A percentile compares a stretch with the other conserved stretches of the same genome.
Evolutionary conservation across 1,140 invertebrate genomes (phyloP).

Genomic region (Drosophila pseudoananassae): DNA sequence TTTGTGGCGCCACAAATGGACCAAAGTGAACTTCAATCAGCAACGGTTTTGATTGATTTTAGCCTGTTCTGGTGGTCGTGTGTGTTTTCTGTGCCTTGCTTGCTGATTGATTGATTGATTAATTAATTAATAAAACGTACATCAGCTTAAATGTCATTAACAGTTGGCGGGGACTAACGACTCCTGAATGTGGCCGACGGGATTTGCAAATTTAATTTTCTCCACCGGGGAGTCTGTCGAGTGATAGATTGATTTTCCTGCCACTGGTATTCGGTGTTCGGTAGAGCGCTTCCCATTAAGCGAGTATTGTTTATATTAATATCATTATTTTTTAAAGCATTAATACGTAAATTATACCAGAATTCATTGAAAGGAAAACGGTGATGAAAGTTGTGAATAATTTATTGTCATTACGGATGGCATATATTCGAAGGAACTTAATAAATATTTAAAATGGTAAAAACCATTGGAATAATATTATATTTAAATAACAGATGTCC

Average conservation of each 20-base stretch:
- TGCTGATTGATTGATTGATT: slow-evolving; percentile 60
- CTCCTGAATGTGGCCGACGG: slow-evolving; percentile 31
- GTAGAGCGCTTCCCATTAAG: slow-evolving; percentile 1
- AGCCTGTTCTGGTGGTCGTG: slow-evolving; percentile 1
- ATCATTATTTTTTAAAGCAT: neutral
- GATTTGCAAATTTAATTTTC: slow-evolving; percentile 70
- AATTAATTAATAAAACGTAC: slow-evolving; percentile 68
- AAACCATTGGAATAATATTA: too few species aligned
- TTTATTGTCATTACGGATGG: too few species aligned
- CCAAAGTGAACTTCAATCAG: slow-evolving; percentile 78
- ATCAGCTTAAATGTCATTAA: slow-evolving; percentile 64
- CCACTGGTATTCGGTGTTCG: neutral
- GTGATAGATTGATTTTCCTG: slow-evolving; percentile 33
- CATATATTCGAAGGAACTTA: too few species aligned
- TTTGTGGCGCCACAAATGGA: slow-evolving; percentile 82
- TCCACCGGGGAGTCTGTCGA: slow-evolving; percentile 39
- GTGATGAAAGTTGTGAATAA: too few species aligned
- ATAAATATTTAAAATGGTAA: too few species aligned
- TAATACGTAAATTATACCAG: neutral
- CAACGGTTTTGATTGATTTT: slow-evolving; percentile 53
- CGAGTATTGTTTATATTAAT: slow-evolving; percentile 9
- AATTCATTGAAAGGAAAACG: neutral
- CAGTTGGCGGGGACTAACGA: slow-evolving; percentile 48
- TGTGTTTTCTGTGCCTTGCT: slow-evolving; percentile 11
- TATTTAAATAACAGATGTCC: too few species aligned